Percentiles rank a stretch among this genome's conserved stretches.
These are phyloP conservation scores for Gnathonemus echidnorhynchus DNA, from an alignment of 2,113 vertebrate species.

Conservation along the genomic window DNA sequence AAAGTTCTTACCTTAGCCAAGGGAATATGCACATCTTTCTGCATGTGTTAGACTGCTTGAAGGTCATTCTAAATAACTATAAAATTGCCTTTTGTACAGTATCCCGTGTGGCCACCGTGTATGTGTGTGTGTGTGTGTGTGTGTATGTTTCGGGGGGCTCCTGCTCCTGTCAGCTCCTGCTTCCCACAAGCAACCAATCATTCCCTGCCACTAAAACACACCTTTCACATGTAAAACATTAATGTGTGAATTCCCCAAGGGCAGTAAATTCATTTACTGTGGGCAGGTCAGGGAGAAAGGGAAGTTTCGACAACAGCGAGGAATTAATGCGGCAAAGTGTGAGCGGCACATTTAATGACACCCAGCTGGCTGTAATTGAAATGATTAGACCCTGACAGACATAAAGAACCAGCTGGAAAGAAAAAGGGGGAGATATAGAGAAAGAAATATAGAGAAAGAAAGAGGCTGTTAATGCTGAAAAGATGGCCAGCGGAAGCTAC, in stretches of 20 bases:
- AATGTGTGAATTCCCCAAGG: neutral
- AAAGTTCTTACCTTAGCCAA: neutral
- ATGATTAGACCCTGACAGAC: neutral
- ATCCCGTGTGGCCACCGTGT: neutral
- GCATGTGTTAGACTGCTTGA: neutral
- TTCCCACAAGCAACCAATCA: neutral
- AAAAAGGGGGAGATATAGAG: neutral
- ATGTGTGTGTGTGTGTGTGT: neutral
- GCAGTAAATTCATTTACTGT: neutral
- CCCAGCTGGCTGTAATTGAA: conserved; percentile 4
- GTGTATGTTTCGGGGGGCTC: neutral
- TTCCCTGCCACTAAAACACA: neutral
- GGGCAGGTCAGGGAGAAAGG: neutral
- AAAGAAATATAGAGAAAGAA: neutral
- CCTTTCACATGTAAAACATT: neutral
- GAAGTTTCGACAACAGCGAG: neutral
- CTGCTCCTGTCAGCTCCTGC: neutral
- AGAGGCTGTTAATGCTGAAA: neutral
- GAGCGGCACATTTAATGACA: neutral
- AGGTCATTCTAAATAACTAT: neutral
- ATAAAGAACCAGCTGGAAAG: conserved; percentile 1
- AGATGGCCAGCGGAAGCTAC: neutral
- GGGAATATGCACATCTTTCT: neutral
- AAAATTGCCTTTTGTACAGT: neutral
- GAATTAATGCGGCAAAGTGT: neutral